Base-by-base conservation (phyloP, 2,888 invertebrate species). In the Macrosiphum euphorbiae region DNA sequence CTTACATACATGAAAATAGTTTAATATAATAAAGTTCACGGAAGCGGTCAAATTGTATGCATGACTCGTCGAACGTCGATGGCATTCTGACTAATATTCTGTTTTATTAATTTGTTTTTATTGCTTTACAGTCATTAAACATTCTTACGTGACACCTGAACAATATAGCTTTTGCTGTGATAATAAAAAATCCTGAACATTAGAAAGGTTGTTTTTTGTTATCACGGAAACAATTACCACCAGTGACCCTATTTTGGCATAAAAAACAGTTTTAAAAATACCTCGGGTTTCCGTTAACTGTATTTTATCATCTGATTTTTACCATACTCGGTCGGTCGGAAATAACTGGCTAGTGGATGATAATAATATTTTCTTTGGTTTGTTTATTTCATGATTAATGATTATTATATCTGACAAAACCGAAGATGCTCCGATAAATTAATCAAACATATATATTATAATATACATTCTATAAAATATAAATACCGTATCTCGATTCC, bases 181-280 rank as follows among this genome's bases (percentile, higher is more conserved):
- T 24, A 78, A 26, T 16, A 78, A 28, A 50, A 78, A 90, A 44
- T 89, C n/a, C n/a, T 5, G n/a, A 90, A 35, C 50, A 35, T 50
- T 90, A 50, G 11, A 90, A 90, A 35, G 90, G 50, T 90, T 78
- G 24, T 90, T 67, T 90, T 52, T 67, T 50, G 35, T 50, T 35
- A 88, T 44, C 89, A 20, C 10, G 20, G 44, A 58, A 89, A 89
- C 44, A 89, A 89, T 89, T 58, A 89, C 28, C 78, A 3, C 44
- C 35, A 85, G 85, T 44, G 4, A 85, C 78, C 20, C 35, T 78
- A 20, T 78, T 35, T 35, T 35, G 78, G n/a, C 7, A 35, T 35
- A 78, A 78, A 78, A 67, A 78, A 44, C 3, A 35, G 78, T 78
- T 78, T 78, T 78, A 35, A 78, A 78, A 78, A 35, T 78, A 35